Conservation (phyloP, 2,888 invertebrate genomes). For the Protonemura montana region DNA sequence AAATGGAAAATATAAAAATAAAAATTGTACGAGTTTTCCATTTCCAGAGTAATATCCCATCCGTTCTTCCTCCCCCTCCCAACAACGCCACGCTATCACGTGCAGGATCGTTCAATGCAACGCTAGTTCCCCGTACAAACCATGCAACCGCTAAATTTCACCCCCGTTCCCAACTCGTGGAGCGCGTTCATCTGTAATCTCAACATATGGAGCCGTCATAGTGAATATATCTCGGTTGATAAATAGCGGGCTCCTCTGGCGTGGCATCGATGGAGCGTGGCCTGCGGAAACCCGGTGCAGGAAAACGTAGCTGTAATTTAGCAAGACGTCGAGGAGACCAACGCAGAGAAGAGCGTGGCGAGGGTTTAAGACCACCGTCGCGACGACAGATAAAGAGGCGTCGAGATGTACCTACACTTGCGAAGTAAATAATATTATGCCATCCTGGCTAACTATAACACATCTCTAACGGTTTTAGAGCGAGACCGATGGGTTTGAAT, state of each 20-base stretch:
- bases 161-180: slow-evolving; percentile 51
- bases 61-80: slow-evolving; percentile 38
- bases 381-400: slow-evolving; percentile 36
- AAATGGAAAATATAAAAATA: slow-evolving; percentile 7
- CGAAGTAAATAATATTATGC: slow-evolving; percentile 29
- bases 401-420: not conserved
- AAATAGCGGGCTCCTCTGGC: slow-evolving; percentile 47
- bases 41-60: slow-evolving; percentile 47
- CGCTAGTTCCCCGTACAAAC: slow-evolving; percentile 40
- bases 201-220: slow-evolving; percentile 52
- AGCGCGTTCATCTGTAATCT: slow-evolving; percentile 51
- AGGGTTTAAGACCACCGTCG: slow-evolving; percentile 48
- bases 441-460: not conserved
- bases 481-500: not conserved
- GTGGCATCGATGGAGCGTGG: slow-evolving; percentile 32
- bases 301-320: slow-evolving; percentile 51
- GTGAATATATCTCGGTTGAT: slow-evolving; percentile 51
- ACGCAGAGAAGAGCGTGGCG: slow-evolving; percentile 45
- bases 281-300: slow-evolving; percentile 46
- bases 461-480: not conserved
- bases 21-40: slow-evolving; percentile 42
- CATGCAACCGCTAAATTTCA: slow-evolving; percentile 55
- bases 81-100: slow-evolving; percentile 46
- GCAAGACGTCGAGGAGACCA: slow-evolving; percentile 48
- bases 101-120: not conserved